Percentiles rank a stretch among this genome's conserved stretches.
These are phyloP conservation scores for Pandemis cinnamomeana DNA, from an alignment of 2,888 invertebrate species.

Conservation along the genomic window DNA sequence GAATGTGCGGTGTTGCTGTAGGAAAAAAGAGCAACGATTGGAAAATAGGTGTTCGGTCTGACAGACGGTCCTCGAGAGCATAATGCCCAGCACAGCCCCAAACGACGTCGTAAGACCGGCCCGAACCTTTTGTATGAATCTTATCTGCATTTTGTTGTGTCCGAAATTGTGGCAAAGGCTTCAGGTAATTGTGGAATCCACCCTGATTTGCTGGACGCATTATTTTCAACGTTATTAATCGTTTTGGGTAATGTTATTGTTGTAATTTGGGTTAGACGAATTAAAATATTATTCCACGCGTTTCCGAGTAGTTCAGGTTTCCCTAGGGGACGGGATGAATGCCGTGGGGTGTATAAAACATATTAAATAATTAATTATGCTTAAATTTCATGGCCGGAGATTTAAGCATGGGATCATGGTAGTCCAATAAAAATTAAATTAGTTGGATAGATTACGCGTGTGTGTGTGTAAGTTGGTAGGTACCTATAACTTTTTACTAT, in stretches of 20 bases:
- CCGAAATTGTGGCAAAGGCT: slow-evolving; percentile 47
- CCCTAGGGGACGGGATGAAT: background rate
- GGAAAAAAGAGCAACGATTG: background rate
- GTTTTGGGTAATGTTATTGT: slow-evolving; percentile 35
- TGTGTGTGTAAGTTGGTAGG: too few species aligned
- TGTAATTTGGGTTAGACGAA: slow-evolving; percentile 8
- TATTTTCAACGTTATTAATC: slow-evolving; percentile 37
- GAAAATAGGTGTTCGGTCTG: slow-evolving; percentile 38
- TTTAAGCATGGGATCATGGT: background rate
- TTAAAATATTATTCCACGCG: slow-evolving; percentile 11
- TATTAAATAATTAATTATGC: background rate
- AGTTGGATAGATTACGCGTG: too few species aligned
- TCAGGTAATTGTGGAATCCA: slow-evolving; percentile 43
- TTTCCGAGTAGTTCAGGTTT: slow-evolving; percentile 4
- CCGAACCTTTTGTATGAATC: slow-evolving; percentile 56
- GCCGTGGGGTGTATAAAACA: background rate
- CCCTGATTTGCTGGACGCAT: slow-evolving; percentile 39
- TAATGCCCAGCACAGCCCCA: slow-evolving; percentile 46
- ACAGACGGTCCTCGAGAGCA: slow-evolving; percentile 34
- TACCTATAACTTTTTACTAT: too few species aligned
- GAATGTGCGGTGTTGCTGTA: too few species aligned
- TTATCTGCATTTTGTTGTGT: slow-evolving; percentile 57
- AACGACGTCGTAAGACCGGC: slow-evolving; percentile 52
- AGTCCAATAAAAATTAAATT: too few species aligned
- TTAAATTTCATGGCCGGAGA: background rate